A percentile compares a stretch with the other conserved stretches of the same genome.
These are phyloP conservation scores for Capreolus pygargus DNA, from an alignment of 2,113 vertebrate species.

Conservation along the genomic window DNA sequence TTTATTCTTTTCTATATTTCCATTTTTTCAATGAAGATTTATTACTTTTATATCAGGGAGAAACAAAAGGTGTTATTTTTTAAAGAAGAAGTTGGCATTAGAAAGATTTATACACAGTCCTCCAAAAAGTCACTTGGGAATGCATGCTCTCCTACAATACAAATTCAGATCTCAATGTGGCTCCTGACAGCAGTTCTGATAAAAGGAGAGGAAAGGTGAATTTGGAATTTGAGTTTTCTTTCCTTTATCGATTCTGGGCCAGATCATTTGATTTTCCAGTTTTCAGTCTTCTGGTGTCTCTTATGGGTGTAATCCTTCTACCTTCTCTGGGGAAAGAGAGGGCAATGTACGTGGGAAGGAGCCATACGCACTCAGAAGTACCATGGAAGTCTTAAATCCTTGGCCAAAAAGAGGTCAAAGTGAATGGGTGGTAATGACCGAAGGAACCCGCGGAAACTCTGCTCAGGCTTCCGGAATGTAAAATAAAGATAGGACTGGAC, in stretches of 20 bases:
- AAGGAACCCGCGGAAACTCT: neutral
- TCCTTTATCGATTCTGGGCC: neutral
- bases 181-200: neutral
- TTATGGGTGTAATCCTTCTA: neutral
- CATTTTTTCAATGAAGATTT: slow-evolving; percentile 22
- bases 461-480: neutral
- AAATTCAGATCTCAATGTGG: neutral
- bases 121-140: slow-evolving; percentile 6
- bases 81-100: neutral
- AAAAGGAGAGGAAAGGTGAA: neutral
- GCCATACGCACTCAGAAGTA: neutral
- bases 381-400: slow-evolving; percentile 1
- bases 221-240: neutral
- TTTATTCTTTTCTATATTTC: slow-evolving; percentile 37
- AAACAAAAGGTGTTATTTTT: slow-evolving; percentile 49
- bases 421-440: neutral
- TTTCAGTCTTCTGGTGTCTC: neutral
- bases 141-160: neutral
- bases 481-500: neutral
- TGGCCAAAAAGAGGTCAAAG: neutral
- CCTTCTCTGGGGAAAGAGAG: neutral
- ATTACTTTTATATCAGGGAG: slow-evolving; percentile 30
- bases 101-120: slow-evolving; percentile 13
- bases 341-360: neutral
- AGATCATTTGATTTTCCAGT: neutral